A percentile compares a stretch with the other conserved stretches of the same genome.
Conservation (phyloP, 2,797 vertebrate species). For the Hoplostethus atlanticus region DNA sequence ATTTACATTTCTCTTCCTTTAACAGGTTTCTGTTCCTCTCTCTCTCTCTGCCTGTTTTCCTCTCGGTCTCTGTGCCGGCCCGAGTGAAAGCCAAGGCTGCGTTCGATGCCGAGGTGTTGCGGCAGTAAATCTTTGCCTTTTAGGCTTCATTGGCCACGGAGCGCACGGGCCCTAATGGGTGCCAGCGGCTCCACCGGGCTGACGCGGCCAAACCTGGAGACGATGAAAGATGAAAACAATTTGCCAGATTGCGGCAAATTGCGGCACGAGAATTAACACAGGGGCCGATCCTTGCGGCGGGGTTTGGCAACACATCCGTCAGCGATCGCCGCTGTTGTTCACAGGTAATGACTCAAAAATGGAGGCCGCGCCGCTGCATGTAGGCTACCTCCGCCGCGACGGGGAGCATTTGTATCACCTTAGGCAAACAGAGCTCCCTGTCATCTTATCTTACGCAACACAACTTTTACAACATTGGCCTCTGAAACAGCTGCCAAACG, state of each 20-base stretch:
- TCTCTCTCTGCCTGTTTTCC: slow-evolving; percentile 31
- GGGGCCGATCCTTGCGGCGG: background rate
- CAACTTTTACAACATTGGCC: slow-evolving; percentile 17
- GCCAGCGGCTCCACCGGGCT: slow-evolving; percentile 29
- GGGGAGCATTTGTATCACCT: background rate
- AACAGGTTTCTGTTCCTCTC: slow-evolving; percentile 18
- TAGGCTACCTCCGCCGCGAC: background rate
- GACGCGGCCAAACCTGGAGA: slow-evolving; percentile 31
- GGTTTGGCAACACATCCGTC: background rate
- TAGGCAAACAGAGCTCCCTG: background rate
- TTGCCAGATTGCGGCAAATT: slow-evolving; percentile 46
- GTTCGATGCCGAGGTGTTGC: slow-evolving; percentile 53
- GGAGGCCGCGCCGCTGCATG: background rate
- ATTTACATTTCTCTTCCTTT: slow-evolving; percentile 47
- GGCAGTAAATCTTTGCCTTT: slow-evolving; percentile 69
- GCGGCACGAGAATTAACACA: slow-evolving; percentile 2
- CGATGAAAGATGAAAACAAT: slow-evolving; percentile 13
- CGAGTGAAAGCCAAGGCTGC: slow-evolving; percentile 24
- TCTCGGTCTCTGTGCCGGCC: slow-evolving; percentile 35
- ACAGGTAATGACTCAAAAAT: slow-evolving; percentile 3
- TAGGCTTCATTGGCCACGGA: slow-evolving; percentile 49
- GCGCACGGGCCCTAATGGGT: background rate
- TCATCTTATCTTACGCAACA: slow-evolving; percentile 9
- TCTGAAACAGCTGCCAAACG: slow-evolving; percentile 19
- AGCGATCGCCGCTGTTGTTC: slow-evolving; percentile 7